A percentile compares a stretch with the other conserved stretches of the same genome.
These are phyloP conservation scores for Coelinius sp. DNA, from an alignment of 2,888 invertebrate genomes.

Conservation along the genomic window DNA sequence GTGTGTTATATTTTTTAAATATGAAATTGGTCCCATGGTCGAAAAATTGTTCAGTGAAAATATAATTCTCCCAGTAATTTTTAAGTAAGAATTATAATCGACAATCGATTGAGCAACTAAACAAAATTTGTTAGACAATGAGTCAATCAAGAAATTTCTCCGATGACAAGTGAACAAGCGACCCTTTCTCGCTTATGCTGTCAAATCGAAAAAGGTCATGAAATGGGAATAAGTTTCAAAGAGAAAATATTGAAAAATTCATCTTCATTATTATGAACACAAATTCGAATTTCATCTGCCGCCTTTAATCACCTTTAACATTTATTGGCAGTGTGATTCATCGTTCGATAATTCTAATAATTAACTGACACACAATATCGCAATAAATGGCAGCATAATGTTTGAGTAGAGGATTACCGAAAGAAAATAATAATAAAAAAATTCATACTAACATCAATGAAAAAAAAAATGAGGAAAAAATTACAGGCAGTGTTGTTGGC, in stretches of 20 bases:
- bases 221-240: background rate
- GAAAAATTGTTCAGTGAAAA: background rate
- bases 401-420: background rate
- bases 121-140: conserved; percentile 6
- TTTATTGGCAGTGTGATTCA: conserved; percentile 17
- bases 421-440: background rate
- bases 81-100: background rate
- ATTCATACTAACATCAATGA: background rate
- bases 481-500: conserved; percentile 30
- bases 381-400: conserved; percentile 19
- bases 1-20: background rate
- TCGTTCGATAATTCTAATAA: background rate
- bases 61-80: background rate
- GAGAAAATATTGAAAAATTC: background rate
- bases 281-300: conserved; percentile 15
- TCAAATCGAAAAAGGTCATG: background rate
- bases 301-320: background rate
- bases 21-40: conserved; percentile 36
- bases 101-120: conserved; percentile 26
- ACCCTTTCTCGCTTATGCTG: conserved; percentile 1
- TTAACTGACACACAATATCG: background rate
- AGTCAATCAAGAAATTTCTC: conserved; percentile 14
- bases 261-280: conserved; percentile 1
- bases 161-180: conserved; percentile 16
- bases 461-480: background rate